Conservation (phyloP, 2,113 vertebrate genomes). For the Ursus arctos region DNA sequence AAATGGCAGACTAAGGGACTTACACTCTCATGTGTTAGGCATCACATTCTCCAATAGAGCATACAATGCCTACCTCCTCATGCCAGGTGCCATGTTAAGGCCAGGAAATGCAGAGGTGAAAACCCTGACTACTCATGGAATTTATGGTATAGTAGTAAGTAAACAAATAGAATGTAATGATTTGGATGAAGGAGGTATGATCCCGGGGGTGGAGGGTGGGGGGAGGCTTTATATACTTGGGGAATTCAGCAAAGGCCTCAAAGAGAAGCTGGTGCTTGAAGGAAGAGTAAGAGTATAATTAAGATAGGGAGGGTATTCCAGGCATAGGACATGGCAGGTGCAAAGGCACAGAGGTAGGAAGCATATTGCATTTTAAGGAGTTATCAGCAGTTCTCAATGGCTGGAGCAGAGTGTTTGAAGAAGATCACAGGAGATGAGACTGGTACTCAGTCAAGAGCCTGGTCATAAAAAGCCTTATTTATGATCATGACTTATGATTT, state of each 20-base stretch:
- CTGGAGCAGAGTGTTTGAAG: not conserved
- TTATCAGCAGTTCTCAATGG: not conserved
- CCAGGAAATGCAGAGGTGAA: not conserved
- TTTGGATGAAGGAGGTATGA: not conserved
- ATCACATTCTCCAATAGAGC: not conserved
- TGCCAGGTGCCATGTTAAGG: not conserved
- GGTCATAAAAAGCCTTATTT: not conserved
- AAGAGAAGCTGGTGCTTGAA: not conserved
- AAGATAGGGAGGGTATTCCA: not conserved
- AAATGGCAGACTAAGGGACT: not conserved
- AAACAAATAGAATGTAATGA: not conserved
- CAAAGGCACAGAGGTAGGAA: not conserved
- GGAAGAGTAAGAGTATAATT: not conserved
- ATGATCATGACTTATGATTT: not conserved
- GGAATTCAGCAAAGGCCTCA: not conserved
- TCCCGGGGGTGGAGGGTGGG: not conserved
- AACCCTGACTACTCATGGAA: not conserved
- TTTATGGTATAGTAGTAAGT: fast-evolving
- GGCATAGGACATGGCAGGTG: not conserved
- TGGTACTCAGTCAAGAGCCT: too few species aligned
- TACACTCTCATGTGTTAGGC: not conserved
- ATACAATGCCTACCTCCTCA: not conserved
- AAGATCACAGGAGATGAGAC: not conserved
- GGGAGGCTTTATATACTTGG: not conserved
- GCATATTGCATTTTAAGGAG: not conserved